These are phyloP conservation scores for Dorcus parallelipipedus DNA, from an alignment of 2,888 invertebrate species.

Conservation along the genomic window DNA sequence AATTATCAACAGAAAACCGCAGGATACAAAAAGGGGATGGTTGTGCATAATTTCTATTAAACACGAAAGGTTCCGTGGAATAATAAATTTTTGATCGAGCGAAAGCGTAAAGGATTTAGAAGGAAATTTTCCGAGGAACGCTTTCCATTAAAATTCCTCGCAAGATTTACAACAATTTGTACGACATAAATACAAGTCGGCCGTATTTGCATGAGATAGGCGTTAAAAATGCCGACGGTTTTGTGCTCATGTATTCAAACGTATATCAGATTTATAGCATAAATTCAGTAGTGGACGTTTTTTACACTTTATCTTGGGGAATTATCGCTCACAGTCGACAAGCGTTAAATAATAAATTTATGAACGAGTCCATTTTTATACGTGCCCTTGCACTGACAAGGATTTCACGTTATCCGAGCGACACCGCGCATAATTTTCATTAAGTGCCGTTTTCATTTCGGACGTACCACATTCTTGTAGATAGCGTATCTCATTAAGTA, in stretches of 20 bases:
- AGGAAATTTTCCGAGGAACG: neutral
- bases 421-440: neutral
- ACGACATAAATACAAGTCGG: neutral
- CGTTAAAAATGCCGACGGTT: conserved; percentile 9
- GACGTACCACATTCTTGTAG: neutral
- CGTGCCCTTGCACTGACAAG: neutral
- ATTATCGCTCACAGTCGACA: conserved; percentile 13
- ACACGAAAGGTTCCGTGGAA: too few species aligned
- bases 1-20: too few species aligned
- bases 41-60: too few species aligned
- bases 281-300: conserved; percentile 17
- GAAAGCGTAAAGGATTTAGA: too few species aligned
- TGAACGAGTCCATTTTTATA: neutral
- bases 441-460: neutral
- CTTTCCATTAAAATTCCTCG: neutral
- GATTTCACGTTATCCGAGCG: neutral
- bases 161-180: neutral
- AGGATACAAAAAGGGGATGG: too few species aligned
- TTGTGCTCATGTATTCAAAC: conserved; percentile 10
- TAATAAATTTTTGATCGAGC: too few species aligned
- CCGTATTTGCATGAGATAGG: neutral
- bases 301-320: conserved; percentile 14
- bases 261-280: conserved; percentile 14
- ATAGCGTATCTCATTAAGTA: neutral
- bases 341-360: conserved; percentile 18